Evolutionary conservation across 2,113 vertebrate species (phyloP).

Genomic region (Stigmatopora nigra): DNA sequence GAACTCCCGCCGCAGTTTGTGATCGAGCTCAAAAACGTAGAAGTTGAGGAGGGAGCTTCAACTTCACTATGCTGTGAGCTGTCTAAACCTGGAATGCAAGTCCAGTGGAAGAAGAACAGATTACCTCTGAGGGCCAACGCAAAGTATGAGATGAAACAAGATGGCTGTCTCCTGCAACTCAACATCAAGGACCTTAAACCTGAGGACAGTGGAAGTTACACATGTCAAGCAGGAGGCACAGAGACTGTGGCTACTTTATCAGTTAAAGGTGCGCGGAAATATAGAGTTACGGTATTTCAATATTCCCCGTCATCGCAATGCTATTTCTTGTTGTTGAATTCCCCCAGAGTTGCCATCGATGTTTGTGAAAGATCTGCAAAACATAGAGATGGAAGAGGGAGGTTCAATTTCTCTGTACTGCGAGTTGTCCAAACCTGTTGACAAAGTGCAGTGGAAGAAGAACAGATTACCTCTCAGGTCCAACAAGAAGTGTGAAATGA

Average conservation of each 20-base stretch:
- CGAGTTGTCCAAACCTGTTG: slow-evolving; percentile 40
- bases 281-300: not conserved
- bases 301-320: not conserved
- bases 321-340: not conserved
- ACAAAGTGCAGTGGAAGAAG: slow-evolving; percentile 44
- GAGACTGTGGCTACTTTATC: slow-evolving; percentile 50
- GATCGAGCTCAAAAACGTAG: slow-evolving; percentile 29
- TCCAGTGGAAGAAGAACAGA: slow-evolving; percentile 69
- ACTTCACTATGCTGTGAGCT: slow-evolving; percentile 62
- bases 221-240: slow-evolving; percentile 65
- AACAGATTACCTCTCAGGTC: slow-evolving; percentile 28
- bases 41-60: slow-evolving; percentile 44
- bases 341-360: not conserved
- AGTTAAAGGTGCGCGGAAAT: slow-evolving; percentile 24
- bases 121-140: slow-evolving; percentile 52
- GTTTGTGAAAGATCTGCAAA: slow-evolving; percentile 13
- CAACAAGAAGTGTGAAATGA: slow-evolving; percentile 40
- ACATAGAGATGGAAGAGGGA: slow-evolving; percentile 31
- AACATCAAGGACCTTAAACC: slow-evolving; percentile 55
- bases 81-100: slow-evolving; percentile 57
- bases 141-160: slow-evolving; percentile 70
- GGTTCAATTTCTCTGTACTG: slow-evolving; percentile 23
- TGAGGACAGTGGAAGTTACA: slow-evolving; percentile 70
- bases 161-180: slow-evolving; percentile 61
- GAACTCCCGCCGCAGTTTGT: not conserved